phyloP scores from a whole-genome alignment of 1,140 invertebrate species.

The Bombus balteatus region DNA sequence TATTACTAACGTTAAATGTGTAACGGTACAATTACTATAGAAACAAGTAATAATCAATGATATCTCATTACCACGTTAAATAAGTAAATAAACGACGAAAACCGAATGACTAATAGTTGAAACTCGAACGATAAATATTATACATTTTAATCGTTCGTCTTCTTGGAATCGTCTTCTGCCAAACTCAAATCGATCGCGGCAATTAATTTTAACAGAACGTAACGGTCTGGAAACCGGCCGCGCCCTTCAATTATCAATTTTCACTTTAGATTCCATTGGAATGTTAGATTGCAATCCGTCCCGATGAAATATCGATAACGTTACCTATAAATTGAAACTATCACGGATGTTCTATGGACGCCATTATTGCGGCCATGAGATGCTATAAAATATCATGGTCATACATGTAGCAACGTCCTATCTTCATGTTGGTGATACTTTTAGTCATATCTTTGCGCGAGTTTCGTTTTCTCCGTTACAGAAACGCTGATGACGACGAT shows the following conservation, averaged over 20 bases:
- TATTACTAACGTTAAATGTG: too few relatives aligned
- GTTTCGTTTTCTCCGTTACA: not conserved
- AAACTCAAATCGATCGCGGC: not conserved
- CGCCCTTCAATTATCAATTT: slow-evolving; percentile 29
- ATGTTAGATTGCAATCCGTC: slow-evolving; percentile 48
- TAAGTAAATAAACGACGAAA: not conserved
- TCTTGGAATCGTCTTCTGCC: too few relatives aligned
- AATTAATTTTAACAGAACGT: not conserved
- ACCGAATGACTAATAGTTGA: not conserved
- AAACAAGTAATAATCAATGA: not conserved
- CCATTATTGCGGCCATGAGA: slow-evolving; percentile 42
- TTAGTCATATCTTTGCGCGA: slow-evolving; percentile 4
- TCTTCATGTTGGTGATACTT: slow-evolving; percentile 26
- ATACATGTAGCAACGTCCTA: slow-evolving; percentile 2
- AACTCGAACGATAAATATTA: not conserved
- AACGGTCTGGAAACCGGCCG: not conserved
- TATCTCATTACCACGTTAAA: not conserved
- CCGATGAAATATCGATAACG: slow-evolving; percentile 39
- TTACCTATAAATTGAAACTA: slow-evolving; percentile 43
- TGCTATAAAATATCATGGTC: slow-evolving; percentile 42
- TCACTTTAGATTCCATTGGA: slow-evolving; percentile 37
- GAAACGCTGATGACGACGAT: not conserved
- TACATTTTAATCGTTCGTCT: not conserved
- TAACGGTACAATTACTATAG: too few relatives aligned
- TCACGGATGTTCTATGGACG: slow-evolving; percentile 16